A percentile compares a stretch with the other conserved stretches of the same genome.
phyloP scores from a whole-genome alignment of 2,113 vertebrate species.

The Orcinus orca region DNA sequence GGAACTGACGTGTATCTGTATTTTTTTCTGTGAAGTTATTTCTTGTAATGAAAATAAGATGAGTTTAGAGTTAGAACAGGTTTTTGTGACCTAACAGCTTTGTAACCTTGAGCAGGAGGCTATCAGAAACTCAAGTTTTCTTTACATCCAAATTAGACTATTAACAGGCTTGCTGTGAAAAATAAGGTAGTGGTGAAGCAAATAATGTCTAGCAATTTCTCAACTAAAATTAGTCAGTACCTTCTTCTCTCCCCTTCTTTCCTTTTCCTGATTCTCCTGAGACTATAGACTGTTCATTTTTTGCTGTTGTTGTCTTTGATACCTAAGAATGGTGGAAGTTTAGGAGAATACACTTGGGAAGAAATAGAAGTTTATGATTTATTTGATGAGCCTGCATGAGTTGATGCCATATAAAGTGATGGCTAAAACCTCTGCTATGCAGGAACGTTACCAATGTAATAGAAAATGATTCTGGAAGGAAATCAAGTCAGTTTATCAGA shows the following conservation, averaged over 20 bases:
- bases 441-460: not conserved
- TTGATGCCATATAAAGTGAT: not conserved
- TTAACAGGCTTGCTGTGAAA: not conserved
- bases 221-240: not conserved
- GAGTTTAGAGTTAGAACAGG: not conserved
- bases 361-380: not conserved
- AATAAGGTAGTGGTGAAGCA: not conserved
- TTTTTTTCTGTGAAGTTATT: not conserved
- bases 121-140: not conserved
- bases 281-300: not conserved
- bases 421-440: not conserved
- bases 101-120: not conserved
- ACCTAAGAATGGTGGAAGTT: not conserved
- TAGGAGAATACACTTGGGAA: not conserved
- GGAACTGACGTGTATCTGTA: not conserved
- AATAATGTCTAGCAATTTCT: not conserved
- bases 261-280: not conserved
- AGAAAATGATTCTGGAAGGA: slow-evolving; percentile 40
- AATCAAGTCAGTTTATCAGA: slow-evolving; percentile 36
- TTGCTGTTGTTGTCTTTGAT: not conserved
- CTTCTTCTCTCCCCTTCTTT: not conserved
- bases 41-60: not conserved
- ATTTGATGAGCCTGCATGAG: not conserved
- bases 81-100: not conserved
- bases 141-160: not conserved